Base-by-base conservation (phyloP, 2,888 invertebrate species). In the Oxyteleia sp. region DNA sequence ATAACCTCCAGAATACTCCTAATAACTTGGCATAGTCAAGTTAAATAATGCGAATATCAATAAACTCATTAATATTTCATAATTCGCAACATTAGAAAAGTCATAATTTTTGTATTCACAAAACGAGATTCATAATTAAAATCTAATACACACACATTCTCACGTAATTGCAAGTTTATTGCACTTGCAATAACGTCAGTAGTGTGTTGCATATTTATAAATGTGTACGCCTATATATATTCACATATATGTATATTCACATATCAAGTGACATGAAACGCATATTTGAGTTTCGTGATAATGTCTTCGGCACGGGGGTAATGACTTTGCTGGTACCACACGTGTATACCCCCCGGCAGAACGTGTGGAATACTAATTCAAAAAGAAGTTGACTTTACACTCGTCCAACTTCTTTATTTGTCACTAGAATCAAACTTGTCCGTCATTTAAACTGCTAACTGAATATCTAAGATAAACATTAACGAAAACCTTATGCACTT, bases 281-380 rank as follows among this genome's bases (percentile, higher is more conserved):
- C 16, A 26, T 16, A 47, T 63, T 47, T 35, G 35, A 47, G 63
- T 47, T 63, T 63, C 29, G 63, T 66, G 66, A 66, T 38, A 51
- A 51, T 66, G 41, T 23, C 51, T 26, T 47, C 23, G 29, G 53
- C 66, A 16, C 18, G 45, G 20, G 64, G 66, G 66, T 66, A n/a
- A n/a, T n/a, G n/a, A n/a, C n/a, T n/a, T n/a, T n/a, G n/a, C n/a
- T n/a, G n/a, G n/a, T n/a, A n/a, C n/a, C n/a, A n/a, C n/a, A n/a
- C n/a, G n/a, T n/a, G n/a, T n/a, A n/a, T n/a, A n/a, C n/a, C n/a
- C n/a, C n/a, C n/a, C n/a, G n/a, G n/a, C n/a, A n/a, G n/a, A n/a
- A n/a, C n/a, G n/a, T n/a, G n/a, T n/a, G n/a, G n/a, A n/a, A n/a
- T n/a, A n/a, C n/a, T n/a, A n/a, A n/a, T n/a, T n/a, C n/a, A n/a